phyloP scores from a whole-genome alignment of 1,140 invertebrate genomes.

The Neodiprion pinetum region DNA sequence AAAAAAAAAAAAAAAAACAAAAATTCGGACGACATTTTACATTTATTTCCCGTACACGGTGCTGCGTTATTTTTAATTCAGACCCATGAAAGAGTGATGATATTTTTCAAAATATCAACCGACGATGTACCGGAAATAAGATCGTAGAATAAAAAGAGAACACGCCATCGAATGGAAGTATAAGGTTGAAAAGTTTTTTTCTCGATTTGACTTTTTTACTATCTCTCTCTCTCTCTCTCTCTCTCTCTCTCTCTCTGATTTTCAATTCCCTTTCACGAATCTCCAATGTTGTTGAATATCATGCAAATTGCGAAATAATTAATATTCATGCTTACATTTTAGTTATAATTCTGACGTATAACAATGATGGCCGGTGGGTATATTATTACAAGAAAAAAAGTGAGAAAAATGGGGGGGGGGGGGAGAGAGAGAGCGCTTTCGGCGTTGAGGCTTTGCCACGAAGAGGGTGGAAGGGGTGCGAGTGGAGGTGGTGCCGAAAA shows the following conservation, averaged over 20 bases:
- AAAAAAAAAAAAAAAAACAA: not conserved
- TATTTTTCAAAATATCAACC: conserved; percentile 20
- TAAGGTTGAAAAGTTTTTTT: too few relatives aligned
- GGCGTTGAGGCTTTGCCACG: not conserved
- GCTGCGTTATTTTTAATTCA: too few relatives aligned
- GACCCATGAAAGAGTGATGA: not conserved
- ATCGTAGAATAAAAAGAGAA: not conserved
- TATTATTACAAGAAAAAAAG: not conserved
- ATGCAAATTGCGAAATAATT: conserved; percentile 56
- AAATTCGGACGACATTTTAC: not conserved
- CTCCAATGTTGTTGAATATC: conserved; percentile 56
- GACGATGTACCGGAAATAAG: not conserved
- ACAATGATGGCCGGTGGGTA: not conserved
- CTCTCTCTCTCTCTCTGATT: conserved; percentile 1
- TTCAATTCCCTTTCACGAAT: conserved; percentile 42
- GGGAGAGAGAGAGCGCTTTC: not conserved
- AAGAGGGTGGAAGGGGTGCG: not conserved
- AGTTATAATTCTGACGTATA: conserved; percentile 38
- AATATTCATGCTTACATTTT: conserved; percentile 48
- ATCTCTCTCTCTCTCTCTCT: not conserved
- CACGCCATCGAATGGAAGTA: not conserved
- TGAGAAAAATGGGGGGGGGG: not conserved
- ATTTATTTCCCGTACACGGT: too few relatives aligned
- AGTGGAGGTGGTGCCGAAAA: not conserved
- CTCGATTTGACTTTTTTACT: conserved; percentile 12